Evolutionary conservation across 2,113 vertebrate species (phyloP), one percentile per base, ranked within the genome.

Genomic region (Larimichthys crocea): DNA sequence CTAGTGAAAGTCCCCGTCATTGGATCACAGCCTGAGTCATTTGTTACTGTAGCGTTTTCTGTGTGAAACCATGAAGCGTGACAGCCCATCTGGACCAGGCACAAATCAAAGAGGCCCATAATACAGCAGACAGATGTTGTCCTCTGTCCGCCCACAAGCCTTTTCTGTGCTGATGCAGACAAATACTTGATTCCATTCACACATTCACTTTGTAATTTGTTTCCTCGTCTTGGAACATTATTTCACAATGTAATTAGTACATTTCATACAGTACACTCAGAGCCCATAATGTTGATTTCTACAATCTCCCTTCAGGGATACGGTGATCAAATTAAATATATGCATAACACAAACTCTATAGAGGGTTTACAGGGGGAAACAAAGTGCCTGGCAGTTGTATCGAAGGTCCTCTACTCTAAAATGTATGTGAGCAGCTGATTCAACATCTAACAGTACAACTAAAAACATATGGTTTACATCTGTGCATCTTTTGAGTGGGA

Each of bases 1-100:
- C 88, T 80, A 49, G 49, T 73, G 79, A 83, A 83, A 84, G 83
- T 87, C 81, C 48, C 82, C 48, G 69, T 84, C 86, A 72, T 77
- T 92, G 89, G 86, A 84, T 87, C 74, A 22, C 74, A 76, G 84
- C 89, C 90, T 2, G 63, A 87, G 84, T 91, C 87, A 80, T 91
- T 90, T 87, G 89, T 92, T 86, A 86, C 77, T 26, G 87, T 84
- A 83, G 83, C 11, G 22, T 89, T 87, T 83, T 79, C 49, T 7
- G 79, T 71, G 83, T 76, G 80, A 85, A 88, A 82, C 59, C 76
- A 50, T 11, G 72, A 84, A 72, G 90, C 80, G 49, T 69, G 85
- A 82, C 79, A 55, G 77, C 74, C 92, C 91, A 92, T 92, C 91
- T 93, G 91, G 90, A 92, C 86, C 68, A 3, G 71, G 83, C 80